These are phyloP conservation scores for Muscicapa adusta DNA, from an alignment of 2,113 vertebrate species.

Conservation along the genomic window DNA sequence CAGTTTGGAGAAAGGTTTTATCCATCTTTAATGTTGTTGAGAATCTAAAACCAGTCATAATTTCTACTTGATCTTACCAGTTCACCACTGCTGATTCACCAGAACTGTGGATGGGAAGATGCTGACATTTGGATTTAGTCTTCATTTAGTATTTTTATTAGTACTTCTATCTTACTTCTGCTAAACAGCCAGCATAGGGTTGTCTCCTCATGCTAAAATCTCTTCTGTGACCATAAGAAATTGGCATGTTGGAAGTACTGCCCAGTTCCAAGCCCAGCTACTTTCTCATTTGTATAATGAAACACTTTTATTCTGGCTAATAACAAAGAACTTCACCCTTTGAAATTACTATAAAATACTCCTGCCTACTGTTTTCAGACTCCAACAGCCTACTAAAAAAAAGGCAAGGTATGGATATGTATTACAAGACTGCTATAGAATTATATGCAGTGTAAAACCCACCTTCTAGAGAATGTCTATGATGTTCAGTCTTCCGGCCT, in stretches of 20 bases:
- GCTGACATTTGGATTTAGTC: rapidly evolving
- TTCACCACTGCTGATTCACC: neutral
- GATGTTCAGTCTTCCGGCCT: neutral
- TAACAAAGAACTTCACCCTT: neutral
- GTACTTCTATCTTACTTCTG: neutral
- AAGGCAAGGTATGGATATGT: neutral
- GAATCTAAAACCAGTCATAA: neutral
- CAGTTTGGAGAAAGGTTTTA: neutral
- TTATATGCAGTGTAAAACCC: neutral
- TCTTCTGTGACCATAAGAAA: neutral
- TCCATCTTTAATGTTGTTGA: neutral
- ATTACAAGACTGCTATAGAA: too few relatives aligned
- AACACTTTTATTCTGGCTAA: neutral
- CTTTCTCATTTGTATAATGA: neutral
- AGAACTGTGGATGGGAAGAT: neutral
- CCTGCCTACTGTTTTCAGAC: neutral
- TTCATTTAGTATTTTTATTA: neutral
- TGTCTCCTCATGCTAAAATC: neutral
- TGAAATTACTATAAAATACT: neutral
- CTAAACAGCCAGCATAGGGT: neutral
- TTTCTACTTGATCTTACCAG: neutral
- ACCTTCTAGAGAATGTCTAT: neutral
- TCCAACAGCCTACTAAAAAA: neutral
- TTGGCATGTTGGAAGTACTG: neutral
- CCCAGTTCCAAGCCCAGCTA: neutral